Conservation (phyloP, 2,888 invertebrate genomes). For the Isotomurus palustris region DNA sequence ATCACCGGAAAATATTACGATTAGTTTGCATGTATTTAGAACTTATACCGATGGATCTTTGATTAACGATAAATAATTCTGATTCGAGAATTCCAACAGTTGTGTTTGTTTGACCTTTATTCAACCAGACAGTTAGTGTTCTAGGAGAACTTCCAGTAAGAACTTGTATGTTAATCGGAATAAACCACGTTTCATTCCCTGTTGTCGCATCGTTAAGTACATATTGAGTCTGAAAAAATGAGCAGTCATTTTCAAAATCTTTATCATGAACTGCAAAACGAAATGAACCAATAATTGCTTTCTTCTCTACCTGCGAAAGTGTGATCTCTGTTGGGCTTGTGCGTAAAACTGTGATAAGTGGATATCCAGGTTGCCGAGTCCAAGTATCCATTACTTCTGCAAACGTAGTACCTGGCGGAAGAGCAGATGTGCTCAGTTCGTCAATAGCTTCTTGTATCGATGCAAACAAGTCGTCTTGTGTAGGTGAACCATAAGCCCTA, state of each 20-base stretch:
- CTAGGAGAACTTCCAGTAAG: neutral
- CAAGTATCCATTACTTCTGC: constrained; percentile 39
- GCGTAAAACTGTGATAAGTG: constrained; percentile 27
- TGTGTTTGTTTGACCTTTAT: neutral
- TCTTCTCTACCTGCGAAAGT: constrained; percentile 19
- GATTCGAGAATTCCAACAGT: constrained; percentile 11
- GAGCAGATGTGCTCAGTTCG: constrained; percentile 7
- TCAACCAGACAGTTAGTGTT: neutral
- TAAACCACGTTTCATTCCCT: constrained; percentile 26
- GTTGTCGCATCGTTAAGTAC: constrained; percentile 8
- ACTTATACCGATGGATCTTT: constrained; percentile 31
- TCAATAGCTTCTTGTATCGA: constrained; percentile 25
- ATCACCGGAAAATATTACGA: neutral
- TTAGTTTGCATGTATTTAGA: constrained; percentile 2
- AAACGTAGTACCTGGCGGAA: constrained; percentile 17
- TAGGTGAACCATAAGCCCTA: constrained; percentile 18
- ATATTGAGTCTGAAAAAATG: constrained; percentile 9
- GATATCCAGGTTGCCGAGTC: constrained; percentile 34
- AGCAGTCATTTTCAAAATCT: neutral
- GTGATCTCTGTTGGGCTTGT: neutral
- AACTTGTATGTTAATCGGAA: constrained; percentile 24
- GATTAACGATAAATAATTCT: constrained; percentile 32
- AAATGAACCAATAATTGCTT: no score
- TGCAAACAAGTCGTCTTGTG: constrained; percentile 36
- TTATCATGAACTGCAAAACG: no score